A percentile compares a stretch with the other conserved stretches of the same genome.
phyloP scores from a whole-genome alignment of 2,113 vertebrate species.

The Gambusia affinis region DNA sequence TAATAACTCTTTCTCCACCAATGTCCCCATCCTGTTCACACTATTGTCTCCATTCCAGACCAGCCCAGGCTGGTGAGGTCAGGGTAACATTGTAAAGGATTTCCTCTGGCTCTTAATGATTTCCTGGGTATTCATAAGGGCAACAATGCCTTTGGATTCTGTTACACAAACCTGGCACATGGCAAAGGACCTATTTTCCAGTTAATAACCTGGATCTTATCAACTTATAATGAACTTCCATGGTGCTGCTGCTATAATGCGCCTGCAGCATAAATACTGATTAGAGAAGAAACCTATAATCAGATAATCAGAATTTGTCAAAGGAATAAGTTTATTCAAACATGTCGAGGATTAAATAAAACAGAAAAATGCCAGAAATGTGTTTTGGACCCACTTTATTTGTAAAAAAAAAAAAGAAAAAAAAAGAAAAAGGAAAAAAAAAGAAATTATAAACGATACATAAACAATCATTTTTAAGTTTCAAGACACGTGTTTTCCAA shows the following conservation, averaged over 20 bases:
- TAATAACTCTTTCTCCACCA: constrained; percentile 45
- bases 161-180: constrained; percentile 71
- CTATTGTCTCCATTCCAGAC: constrained; percentile 77
- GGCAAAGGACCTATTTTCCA: constrained; percentile 52
- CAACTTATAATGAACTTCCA: constrained; percentile 53
- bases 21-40: constrained; percentile 74
- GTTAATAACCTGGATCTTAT: constrained; percentile 53
- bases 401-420: constrained; percentile 50
- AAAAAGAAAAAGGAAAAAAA: too few species aligned
- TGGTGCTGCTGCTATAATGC: constrained; percentile 21
- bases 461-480: constrained; percentile 33
- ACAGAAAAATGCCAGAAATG: constrained; percentile 15
- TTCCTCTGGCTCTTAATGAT: constrained; percentile 84
- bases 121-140: constrained; percentile 82
- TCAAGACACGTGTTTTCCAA: constrained; percentile 47
- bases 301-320: neutral
- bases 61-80: constrained; percentile 71
- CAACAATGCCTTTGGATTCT: constrained; percentile 73
- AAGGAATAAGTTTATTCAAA: neutral
- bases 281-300: constrained; percentile 7
- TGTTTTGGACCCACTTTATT: constrained; percentile 69
- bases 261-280: constrained; percentile 28
- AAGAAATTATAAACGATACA: constrained; percentile 63
- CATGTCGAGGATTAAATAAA: neutral
- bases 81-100: constrained; percentile 83